Base-by-base conservation (phyloP, 2,113 vertebrate species). In the Sylvilagus bachmani region DNA sequence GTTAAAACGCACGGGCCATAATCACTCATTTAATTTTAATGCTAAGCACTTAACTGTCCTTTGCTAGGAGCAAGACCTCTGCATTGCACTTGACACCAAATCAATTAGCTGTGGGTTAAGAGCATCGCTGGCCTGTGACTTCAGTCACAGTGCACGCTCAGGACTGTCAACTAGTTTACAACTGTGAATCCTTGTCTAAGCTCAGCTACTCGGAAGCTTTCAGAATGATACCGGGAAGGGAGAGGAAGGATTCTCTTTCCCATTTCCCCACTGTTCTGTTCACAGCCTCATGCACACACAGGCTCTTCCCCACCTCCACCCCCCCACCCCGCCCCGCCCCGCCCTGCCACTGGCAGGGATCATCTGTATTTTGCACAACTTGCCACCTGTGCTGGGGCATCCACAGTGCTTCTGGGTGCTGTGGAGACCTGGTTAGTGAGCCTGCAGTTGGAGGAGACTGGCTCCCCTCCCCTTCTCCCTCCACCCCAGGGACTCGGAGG, bases 41-140 rank as follows among this genome's bases (percentile, higher is more conserved):
- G 22, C 19, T 44, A 27, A 74, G 58, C 24, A 11, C 10, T 17
- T 2, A 25, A 17, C 49, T 2, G 3, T 16, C 49, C 62, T 31
- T 64, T 36, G 24, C 27, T 8, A 1, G 55, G 82, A 67, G 2
- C 66, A 66, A 31, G 38, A 5, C 0, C 66, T 10, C 58, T 44
- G 0, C 66, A 0, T 0, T 12, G n/a, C 22, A 4, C 0, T 36
- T 6, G 29, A 7, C 3, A 25, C n/a, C 19, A 58, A 25, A 27
- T 14, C 16, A n/a, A 8, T 11, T 27, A 67, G 19, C 17, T 31
- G 19, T 44, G 78, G 8, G 53, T 27, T 58, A 31, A 33, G 25
- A 49, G 19, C 75, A 11, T 6, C 8, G 1, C 38, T 58, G 94
- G 38, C 55, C 33, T 13, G 24, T 69, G 24, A 49, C 13, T 79